phyloP scores from a whole-genome alignment of 2,113 vertebrate species.

The Sinocyclocheilus anshuiensis region DNA sequence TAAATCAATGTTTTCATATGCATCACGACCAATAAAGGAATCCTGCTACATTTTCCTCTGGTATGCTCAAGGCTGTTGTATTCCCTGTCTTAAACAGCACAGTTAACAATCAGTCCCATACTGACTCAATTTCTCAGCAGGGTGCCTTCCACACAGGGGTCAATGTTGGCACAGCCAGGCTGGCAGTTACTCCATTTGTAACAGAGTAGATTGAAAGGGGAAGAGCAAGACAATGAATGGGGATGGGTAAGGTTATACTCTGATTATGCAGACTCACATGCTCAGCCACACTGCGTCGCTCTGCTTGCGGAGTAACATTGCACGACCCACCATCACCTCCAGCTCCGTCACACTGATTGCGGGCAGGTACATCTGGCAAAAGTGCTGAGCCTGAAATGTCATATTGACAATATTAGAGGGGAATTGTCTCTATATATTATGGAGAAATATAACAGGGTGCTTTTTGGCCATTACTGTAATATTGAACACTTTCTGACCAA shows the following conservation, averaged over 20 bases:
- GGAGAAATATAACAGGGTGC: not conserved
- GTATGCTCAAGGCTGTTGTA: not conserved
- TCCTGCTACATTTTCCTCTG: conserved; percentile 36
- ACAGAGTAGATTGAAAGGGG: conserved; percentile 8
- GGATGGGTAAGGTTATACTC: not conserved
- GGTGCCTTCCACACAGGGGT: conserved; percentile 16
- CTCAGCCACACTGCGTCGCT: conserved; percentile 74
- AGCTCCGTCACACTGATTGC: conserved; percentile 81
- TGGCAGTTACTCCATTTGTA: not conserved
- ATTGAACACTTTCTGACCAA: not conserved
- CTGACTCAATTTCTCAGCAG: conserved; percentile 66
- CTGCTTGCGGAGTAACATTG: conserved; percentile 78
- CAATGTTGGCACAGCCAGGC: conserved; percentile 39
- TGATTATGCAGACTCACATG: conserved; percentile 74
- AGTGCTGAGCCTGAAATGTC: conserved; percentile 82
- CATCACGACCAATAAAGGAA: not conserved
- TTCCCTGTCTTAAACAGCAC: conserved; percentile 49
- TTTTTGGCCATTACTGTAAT: not conserved
- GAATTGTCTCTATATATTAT: not conserved
- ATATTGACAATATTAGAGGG: not conserved
- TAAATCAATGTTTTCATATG: not conserved
- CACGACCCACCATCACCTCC: conserved; percentile 85
- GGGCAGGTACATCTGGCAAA: conserved; percentile 92
- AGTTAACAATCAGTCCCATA: conserved; percentile 65
- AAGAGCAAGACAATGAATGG: not conserved